Evolutionary conservation across 1,140 invertebrate genomes (phyloP), one percentile per base, ranked within the genome.

Genomic region (Nylanderia fulva): DNA sequence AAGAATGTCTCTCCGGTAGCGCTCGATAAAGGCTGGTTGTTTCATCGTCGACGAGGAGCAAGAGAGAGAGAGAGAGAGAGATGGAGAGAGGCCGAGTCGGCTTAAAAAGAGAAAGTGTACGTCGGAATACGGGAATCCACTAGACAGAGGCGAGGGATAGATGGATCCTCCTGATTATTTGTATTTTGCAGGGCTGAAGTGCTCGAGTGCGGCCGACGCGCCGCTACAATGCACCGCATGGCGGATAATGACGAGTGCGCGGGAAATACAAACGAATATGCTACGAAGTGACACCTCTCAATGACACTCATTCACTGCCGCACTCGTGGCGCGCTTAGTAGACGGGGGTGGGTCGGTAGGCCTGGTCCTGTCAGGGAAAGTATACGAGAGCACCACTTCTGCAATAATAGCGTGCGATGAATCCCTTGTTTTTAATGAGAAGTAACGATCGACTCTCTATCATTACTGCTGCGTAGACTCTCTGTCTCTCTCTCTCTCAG

Each of bases 221-320:
- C 89, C 89, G 77, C 84, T 88, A 94, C 93, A 94, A 94, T 94
- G 90, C 68, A 85, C 69, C 58, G 74, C 79, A 87, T 83, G 85
- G 89, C 86, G 88, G 91, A 94, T 94, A 94, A 94, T 94, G 93
- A 95, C 93, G 92, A 93, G 93, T 91, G 90, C 74, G 91, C 90
- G 91, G 86, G 91, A 93, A 94, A 93, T 92, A 94, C 94, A 94
- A 94, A 94, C 94, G 94, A 94, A 94, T 94, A 94, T 94, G 90
- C 93, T 93, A 95, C 94, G 94, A 95, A 94, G 93, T 95, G 94
- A 95, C 94, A 94, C 94, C 94, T 95, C 92, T 94, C 94, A 94
- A 95, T 94, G 93, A 92, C 91, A 92, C 94, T 95, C 91, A 88
- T 92, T 91, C 91, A 89, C 89, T 88, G 87, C 87, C 71, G 86